phyloP scores from a whole-genome alignment of 2,113 vertebrate species.

The Ranitomeya imitator region DNA sequence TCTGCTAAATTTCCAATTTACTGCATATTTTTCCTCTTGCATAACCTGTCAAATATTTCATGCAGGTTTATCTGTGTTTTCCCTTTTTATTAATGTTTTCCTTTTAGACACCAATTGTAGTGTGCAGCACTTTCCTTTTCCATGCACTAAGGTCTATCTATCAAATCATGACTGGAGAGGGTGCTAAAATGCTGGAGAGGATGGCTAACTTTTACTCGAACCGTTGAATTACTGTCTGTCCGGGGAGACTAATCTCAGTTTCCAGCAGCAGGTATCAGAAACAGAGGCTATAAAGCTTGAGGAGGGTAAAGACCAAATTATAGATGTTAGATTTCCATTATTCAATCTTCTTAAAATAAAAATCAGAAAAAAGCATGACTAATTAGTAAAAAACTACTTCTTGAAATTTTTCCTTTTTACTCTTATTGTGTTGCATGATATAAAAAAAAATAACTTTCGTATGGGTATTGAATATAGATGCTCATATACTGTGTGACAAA shows the following conservation, averaged over 20 bases:
- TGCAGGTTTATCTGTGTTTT: slow-evolving; percentile 40
- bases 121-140: slow-evolving; percentile 58
- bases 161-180: slow-evolving; percentile 63
- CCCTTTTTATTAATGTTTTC: slow-evolving; percentile 61
- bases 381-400: not conserved
- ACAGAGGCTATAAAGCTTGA: slow-evolving; percentile 69
- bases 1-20: slow-evolving; percentile 24
- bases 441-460: not conserved
- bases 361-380: not conserved
- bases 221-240: slow-evolving; percentile 73
- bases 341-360: not conserved
- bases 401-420: not conserved
- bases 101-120: slow-evolving; percentile 59
- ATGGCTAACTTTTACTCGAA: slow-evolving; percentile 66
- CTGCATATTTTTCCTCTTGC: slow-evolving; percentile 30
- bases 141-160: slow-evolving; percentile 60
- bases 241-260: slow-evolving; percentile 72
- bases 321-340: slow-evolving; percentile 3
- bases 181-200: slow-evolving; percentile 66
- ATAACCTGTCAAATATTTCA: slow-evolving; percentile 52
- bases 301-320: slow-evolving; percentile 70
- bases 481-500: not conserved
- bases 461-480: not conserved
- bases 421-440: not conserved
- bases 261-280: slow-evolving; percentile 71